Percentiles rank a stretch among this genome's conserved stretches.
Evolutionary conservation across 2,797 vertebrate genomes (phyloP).

Genomic region (Pseudopleuronectes americanus): DNA sequence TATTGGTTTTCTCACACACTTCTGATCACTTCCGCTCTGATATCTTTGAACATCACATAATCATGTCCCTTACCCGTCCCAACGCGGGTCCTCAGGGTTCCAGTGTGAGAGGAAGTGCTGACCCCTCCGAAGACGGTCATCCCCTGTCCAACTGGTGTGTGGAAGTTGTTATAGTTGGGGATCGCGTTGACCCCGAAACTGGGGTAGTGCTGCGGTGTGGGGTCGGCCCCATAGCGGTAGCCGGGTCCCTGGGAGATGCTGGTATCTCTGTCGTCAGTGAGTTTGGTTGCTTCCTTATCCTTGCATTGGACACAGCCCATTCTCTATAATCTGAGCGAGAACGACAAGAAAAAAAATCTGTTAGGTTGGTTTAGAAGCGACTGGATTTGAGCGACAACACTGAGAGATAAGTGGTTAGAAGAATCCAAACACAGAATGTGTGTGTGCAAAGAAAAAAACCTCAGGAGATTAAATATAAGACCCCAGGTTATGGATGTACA

Average conservation of each 20-base stretch:
- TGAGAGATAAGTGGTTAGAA: background rate
- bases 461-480: no score
- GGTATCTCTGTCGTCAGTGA: slow-evolving; percentile 90
- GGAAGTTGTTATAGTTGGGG: slow-evolving; percentile 98
- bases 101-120: slow-evolving; percentile 91
- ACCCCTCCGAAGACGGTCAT: slow-evolving; percentile 94
- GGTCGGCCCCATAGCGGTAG: slow-evolving; percentile 93
- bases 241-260: slow-evolving; percentile 90
- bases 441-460: background rate
- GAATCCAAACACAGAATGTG: background rate
- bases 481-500: no score
- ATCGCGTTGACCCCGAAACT: slow-evolving; percentile 92
- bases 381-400: background rate
- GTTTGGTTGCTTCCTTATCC: slow-evolving; percentile 97
- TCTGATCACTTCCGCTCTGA: background rate
- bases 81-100: slow-evolving; percentile 90
- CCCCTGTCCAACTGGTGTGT: slow-evolving; percentile 88
- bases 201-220: slow-evolving; percentile 92
- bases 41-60: background rate
- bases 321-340: slow-evolving; percentile 90
- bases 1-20: background rate
- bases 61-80: slow-evolving; percentile 86
- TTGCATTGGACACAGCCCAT: slow-evolving; percentile 99
- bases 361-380: background rate
- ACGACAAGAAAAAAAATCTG: slow-evolving; percentile 5